phyloP scores from a whole-genome alignment of 2,888 invertebrate genomes.

The Frankliniella intonsa region DNA sequence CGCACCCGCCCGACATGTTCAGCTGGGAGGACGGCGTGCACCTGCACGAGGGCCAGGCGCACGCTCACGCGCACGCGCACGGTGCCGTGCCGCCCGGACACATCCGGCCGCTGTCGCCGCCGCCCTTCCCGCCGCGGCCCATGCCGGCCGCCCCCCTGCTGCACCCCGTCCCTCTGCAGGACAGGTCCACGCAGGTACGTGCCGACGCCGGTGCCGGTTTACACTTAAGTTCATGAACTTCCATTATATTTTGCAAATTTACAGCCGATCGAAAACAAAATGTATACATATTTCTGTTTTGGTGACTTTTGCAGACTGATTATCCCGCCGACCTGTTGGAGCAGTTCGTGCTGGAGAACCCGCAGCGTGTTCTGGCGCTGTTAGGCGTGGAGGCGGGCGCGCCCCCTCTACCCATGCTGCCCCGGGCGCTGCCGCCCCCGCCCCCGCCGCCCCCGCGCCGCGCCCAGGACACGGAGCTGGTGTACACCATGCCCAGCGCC shows the following conservation, averaged over 20 bases:
- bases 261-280: too few species aligned
- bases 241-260: too few species aligned
- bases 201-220: not conserved
- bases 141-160: slow-evolving; percentile 49
- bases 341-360: slow-evolving; percentile 66
- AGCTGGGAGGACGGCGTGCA: slow-evolving; percentile 60
- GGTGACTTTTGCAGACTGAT: slow-evolving; percentile 55
- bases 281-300: not conserved
- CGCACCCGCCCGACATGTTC: slow-evolving; percentile 81
- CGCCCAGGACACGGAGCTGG: slow-evolving; percentile 18
- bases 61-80: slow-evolving; percentile 39
- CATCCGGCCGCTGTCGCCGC: slow-evolving; percentile 36
- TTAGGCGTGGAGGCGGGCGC: slow-evolving; percentile 63
- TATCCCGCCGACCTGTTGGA: slow-evolving; percentile 57
- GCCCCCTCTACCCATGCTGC: slow-evolving; percentile 39
- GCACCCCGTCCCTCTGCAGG: slow-evolving; percentile 45
- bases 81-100: slow-evolving; percentile 1
- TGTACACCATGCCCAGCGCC: slow-evolving; percentile 10
- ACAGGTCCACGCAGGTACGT: slow-evolving; percentile 45
- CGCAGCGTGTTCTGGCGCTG: slow-evolving; percentile 65
- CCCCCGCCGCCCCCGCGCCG: not conserved
- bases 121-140: slow-evolving; percentile 42
- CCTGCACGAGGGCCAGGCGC: slow-evolving; percentile 33
- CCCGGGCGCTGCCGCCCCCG: not conserved
- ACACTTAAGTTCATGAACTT: too few species aligned